These are phyloP conservation scores for Enteromius argenteus DNA, from an alignment of 2,797 vertebrate species.

Conservation along the genomic window DNA sequence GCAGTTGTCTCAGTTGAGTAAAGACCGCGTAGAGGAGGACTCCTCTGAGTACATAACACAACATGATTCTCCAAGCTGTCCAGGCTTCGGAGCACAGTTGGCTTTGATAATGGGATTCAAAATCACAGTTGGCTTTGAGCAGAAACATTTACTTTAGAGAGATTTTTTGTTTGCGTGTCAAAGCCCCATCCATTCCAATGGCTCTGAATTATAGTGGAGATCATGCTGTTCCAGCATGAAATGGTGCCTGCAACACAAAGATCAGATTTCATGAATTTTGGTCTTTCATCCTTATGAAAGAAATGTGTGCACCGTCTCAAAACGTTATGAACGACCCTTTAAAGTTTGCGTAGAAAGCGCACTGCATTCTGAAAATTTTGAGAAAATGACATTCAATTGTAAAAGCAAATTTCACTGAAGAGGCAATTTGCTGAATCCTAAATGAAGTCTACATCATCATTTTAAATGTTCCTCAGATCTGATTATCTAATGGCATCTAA, in stretches of 20 bases:
- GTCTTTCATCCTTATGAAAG: constrained; percentile 86
- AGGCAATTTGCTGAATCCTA: constrained; percentile 13
- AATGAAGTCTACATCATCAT: constrained; percentile 3
- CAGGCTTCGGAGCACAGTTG: constrained; percentile 60
- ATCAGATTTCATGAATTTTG: constrained; percentile 79
- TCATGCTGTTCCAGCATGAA: constrained; percentile 82
- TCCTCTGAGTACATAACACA: constrained; percentile 56
- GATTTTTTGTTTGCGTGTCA: constrained; percentile 77
- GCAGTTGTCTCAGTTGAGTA: constrained; percentile 51
- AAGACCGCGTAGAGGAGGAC: constrained; percentile 40
- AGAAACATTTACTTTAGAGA: constrained; percentile 65
- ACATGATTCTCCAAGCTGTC: constrained; percentile 62
- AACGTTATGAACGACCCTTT: constrained; percentile 63
- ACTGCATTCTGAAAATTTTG: constrained; percentile 32
- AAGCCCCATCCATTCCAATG: constrained; percentile 76
- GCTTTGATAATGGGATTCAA: constrained; percentile 65
- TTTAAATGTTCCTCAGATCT: constrained; percentile 9
- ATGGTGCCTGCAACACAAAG: constrained; percentile 79
- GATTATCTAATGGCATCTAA: constrained; percentile 8
- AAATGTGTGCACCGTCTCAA: constrained; percentile 76
- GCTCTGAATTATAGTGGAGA: constrained; percentile 75
- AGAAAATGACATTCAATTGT: constrained; percentile 16
- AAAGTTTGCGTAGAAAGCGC: constrained; percentile 47
- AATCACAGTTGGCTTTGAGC: constrained; percentile 64
- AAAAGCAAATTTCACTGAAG: constrained; percentile 18